Evolutionary conservation across 1,140 invertebrate species (phyloP).

Genomic region (Neodiprion fabricii): DNA sequence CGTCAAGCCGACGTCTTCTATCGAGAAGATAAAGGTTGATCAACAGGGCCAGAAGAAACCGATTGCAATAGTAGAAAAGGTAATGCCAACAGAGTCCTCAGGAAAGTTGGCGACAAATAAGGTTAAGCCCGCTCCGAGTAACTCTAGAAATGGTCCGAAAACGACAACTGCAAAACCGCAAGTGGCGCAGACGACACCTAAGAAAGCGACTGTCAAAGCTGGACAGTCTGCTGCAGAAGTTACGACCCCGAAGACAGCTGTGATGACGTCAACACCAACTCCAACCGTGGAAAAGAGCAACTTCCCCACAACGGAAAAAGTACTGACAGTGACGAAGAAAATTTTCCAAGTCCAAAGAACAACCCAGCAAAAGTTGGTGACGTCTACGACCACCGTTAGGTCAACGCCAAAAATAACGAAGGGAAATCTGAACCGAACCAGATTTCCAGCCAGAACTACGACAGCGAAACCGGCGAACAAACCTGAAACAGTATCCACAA

Average conservation of each 20-base stretch:
- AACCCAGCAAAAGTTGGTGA: background rate
- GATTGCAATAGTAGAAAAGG: slow-evolving; percentile 31
- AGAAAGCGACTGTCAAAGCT: background rate
- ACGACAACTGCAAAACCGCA: background rate
- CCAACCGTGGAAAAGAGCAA: slow-evolving; percentile 1
- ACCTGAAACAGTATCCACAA: slow-evolving; percentile 31
- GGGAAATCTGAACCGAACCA: slow-evolving; percentile 43
- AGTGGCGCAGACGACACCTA: slow-evolving; percentile 16
- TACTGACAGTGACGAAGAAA: slow-evolving; percentile 19
- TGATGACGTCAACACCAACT: background rate
- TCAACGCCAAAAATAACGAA: slow-evolving; percentile 57
- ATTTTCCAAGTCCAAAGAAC: slow-evolving; percentile 7
- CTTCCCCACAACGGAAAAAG: slow-evolving; percentile 4
- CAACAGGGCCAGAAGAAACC: slow-evolving; percentile 29
- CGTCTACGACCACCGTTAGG: slow-evolving; percentile 21
- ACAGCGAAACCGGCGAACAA: slow-evolving; percentile 40
- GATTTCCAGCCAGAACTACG: slow-evolving; percentile 15
- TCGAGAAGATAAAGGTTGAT: slow-evolving; percentile 35
- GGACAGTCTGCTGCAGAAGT: background rate
- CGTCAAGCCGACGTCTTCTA: slow-evolving; percentile 25
- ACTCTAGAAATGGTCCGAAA: background rate
- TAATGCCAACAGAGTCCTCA: slow-evolving; percentile 25
- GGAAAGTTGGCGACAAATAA: slow-evolving; percentile 25
- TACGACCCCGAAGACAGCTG: slow-evolving; percentile 16
- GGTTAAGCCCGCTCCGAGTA: slow-evolving; percentile 17